Evolutionary conservation across 2,888 invertebrate species (phyloP), one percentile per base, ranked within the genome.

Genomic region (Xylota segnis): DNA sequence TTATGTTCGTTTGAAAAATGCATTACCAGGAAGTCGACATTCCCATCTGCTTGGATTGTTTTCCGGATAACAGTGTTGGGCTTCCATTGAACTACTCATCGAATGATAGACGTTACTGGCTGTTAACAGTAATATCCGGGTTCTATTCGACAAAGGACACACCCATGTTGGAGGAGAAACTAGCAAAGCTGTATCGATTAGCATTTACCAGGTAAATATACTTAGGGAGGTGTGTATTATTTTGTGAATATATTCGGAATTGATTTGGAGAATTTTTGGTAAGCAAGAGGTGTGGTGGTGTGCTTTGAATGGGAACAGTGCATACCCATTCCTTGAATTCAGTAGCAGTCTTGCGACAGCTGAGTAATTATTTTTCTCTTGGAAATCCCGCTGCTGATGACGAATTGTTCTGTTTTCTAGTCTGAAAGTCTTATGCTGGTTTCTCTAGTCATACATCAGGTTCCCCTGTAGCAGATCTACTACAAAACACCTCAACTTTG

Each of bases 181-280:
- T 97, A 81, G 96, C 96, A 2, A 94, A 95, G 89, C 93, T 97
- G 34, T 97, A 97, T 92, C 95, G 95, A 89, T 95, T 95, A 81
- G 97, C 97, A 7, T 97, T 97, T 91, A 94, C 96, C 83, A 95
- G 97, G 96, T 95, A 91, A 87, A 76, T 75, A 12, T 43, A 37
- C n/a, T 27, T 52, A 66, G 40, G 12, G 14, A 77, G 5, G 37
- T 40, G 27, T 14, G 9, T 40, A 14, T 10, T 18, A 4, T 18
- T 50, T 50, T 50, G 4, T 50, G 18, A 7, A 5, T 10, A 50
- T 10, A 10, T 12, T 10, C 23, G 0, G 23, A 18, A 3, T 23
- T 18, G 23, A 50, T 12, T 50, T 50, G 9, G 10, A 4, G 18
- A 4, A 10, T 4, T 47, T 4, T 18, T 10, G 10, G 2, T 9